Conservation (phyloP, 1,140 invertebrate species). For the Meloidogyne floridensis region DNA sequence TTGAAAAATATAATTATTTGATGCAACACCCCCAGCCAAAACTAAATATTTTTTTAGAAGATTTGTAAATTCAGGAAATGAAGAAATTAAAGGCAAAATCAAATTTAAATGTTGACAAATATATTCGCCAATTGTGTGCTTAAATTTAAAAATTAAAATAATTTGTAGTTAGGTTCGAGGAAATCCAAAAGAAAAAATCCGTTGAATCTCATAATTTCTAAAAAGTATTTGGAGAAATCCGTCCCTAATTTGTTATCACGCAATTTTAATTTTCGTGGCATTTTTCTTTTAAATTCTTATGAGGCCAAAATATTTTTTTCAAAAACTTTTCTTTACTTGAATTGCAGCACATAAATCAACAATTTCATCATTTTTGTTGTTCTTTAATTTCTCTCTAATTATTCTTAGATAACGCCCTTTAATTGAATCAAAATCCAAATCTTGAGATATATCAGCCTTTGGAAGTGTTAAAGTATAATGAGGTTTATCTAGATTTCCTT, state of each 20-base stretch:
- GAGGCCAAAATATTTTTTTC: background rate
- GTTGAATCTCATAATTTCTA: too few relatives aligned
- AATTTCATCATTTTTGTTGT: background rate
- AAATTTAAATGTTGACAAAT: conserved; percentile 17
- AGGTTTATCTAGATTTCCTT: background rate
- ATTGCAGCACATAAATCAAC: conserved; percentile 18
- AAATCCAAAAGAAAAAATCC: too few relatives aligned
- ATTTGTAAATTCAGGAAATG: conserved; percentile 1
- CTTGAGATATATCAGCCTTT: background rate
- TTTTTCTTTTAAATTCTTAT: too few relatives aligned
- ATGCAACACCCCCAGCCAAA: conserved; percentile 25
- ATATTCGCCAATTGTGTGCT: conserved; percentile 8
- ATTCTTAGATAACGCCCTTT: conserved; percentile 27
- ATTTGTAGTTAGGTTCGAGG: too few relatives aligned
- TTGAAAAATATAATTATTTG: conserved; percentile 12
- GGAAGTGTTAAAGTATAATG: background rate
- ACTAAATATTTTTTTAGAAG: conserved; percentile 17
- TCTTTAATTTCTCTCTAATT: background rate
- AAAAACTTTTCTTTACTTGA: conserved; percentile 13
- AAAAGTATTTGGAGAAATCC: too few relatives aligned
- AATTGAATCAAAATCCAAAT: conserved; percentile 18
- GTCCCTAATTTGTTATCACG: too few relatives aligned
- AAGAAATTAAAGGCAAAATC: conserved; percentile 16
- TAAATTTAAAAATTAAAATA: background rate
- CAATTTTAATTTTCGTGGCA: too few relatives aligned